Conservation (phyloP, 1,140 invertebrate species). For the Dufourea novaeangliae region DNA sequence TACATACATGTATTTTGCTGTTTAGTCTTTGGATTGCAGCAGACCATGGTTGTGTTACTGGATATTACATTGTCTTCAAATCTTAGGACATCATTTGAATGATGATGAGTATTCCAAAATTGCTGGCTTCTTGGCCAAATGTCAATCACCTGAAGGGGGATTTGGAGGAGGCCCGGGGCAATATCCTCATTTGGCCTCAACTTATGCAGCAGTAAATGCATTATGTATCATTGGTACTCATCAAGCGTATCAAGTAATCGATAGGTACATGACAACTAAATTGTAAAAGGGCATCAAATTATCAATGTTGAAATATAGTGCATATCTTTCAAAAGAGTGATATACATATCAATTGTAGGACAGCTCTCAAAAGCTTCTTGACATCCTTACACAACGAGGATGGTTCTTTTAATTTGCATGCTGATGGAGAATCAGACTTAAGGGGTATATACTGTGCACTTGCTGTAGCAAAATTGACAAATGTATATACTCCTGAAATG, state of each 20-base stretch:
- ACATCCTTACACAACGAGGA: constrained; percentile 89
- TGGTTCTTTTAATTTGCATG: constrained; percentile 95
- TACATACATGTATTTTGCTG: constrained; percentile 44
- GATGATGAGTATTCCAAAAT: constrained; percentile 86
- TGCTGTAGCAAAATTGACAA: constrained; percentile 93
- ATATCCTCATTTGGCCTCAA: constrained; percentile 95
- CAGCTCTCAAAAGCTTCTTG: constrained; percentile 89
- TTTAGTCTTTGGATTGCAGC: constrained; percentile 93
- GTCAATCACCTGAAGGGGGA: constrained; percentile 91
- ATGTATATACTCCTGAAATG: constrained; percentile 88
- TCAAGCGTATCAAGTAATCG: constrained; percentile 93
- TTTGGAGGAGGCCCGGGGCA: constrained; percentile 97
- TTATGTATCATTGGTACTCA: constrained; percentile 93
- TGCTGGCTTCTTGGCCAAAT: constrained; percentile 87
- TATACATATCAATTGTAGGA: constrained; percentile 76
- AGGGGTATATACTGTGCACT: constrained; percentile 97
- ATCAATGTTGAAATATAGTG: background rate
- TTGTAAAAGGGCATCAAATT: background rate
- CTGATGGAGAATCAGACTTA: constrained; percentile 97
- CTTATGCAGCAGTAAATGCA: constrained; percentile 97
- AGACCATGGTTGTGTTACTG: constrained; percentile 97
- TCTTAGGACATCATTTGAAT: constrained; percentile 89
- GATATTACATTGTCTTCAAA: constrained; percentile 94
- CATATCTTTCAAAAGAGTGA: background rate
- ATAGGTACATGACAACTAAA: constrained; percentile 84